Evolutionary conservation across 2,113 vertebrate genomes (phyloP).

Genomic region (Ursus arctos): DNA sequence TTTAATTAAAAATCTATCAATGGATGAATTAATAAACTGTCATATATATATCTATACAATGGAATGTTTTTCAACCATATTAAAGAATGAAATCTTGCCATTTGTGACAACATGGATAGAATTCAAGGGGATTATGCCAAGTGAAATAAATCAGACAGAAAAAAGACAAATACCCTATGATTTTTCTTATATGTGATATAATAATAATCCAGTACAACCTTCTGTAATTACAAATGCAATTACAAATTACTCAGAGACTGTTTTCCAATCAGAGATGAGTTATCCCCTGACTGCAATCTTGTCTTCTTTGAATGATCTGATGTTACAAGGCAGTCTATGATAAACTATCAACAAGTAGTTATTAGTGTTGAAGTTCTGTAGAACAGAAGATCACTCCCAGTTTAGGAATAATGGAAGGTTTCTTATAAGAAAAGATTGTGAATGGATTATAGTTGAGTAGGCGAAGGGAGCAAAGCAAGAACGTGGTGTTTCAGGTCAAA

Average conservation of each 20-base stretch:
- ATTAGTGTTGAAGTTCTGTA: background rate
- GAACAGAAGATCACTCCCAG: background rate
- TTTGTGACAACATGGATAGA: background rate
- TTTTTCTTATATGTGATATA: background rate
- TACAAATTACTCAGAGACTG: background rate
- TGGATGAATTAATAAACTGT: background rate
- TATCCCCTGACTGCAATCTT: background rate
- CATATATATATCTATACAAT: background rate
- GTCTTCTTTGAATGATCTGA: background rate
- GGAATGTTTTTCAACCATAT: background rate
- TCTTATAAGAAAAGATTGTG: background rate
- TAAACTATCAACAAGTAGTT: background rate
- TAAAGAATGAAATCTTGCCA: background rate
- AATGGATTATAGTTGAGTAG: background rate
- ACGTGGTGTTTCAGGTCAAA: background rate
- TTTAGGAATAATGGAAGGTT: background rate
- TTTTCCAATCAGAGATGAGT: background rate
- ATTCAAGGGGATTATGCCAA: background rate
- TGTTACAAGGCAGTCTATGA: background rate
- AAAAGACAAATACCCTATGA: background rate
- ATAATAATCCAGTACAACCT: background rate
- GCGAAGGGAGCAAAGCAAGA: background rate
- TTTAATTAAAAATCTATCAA: background rate
- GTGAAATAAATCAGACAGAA: background rate
- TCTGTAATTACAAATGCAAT: background rate